Percentiles rank a stretch among this genome's conserved stretches.
These are phyloP conservation scores for Ganaspis sp. DNA, from an alignment of 1,140 invertebrate genomes.

Conservation along the genomic window DNA sequence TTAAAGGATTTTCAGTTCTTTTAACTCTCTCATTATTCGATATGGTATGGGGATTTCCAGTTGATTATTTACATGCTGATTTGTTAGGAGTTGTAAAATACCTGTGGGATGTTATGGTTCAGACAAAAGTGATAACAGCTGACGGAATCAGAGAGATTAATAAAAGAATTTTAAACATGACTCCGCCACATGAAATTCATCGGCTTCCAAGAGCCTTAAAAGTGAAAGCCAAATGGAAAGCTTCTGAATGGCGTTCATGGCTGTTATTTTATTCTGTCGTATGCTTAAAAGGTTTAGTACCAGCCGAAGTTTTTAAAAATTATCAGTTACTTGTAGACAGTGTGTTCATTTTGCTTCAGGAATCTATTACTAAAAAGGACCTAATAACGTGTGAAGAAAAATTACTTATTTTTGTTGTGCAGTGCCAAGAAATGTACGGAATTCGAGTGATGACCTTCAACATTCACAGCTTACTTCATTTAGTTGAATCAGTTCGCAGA, in stretches of 20 bases:
- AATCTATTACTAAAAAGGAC: not conserved
- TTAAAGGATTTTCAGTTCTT: constrained; percentile 41
- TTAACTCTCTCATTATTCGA: constrained; percentile 37
- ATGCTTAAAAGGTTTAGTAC: constrained; percentile 32
- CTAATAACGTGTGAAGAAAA: not conserved
- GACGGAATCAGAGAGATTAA: too few relatives aligned
- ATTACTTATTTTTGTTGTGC: constrained; percentile 31
- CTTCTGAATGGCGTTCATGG: constrained; percentile 39
- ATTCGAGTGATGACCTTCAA: constrained; percentile 41
- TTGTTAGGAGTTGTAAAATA: constrained; percentile 37
- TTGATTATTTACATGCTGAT: constrained; percentile 50
- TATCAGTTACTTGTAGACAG: constrained; percentile 32
- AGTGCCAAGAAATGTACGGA: constrained; percentile 37
- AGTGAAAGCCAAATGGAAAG: constrained; percentile 37
- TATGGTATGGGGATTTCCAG: constrained; percentile 45
- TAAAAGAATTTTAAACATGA: not conserved
- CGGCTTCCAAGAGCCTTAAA: constrained; percentile 9
- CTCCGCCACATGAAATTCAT: constrained; percentile 34
- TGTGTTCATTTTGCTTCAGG: constrained; percentile 34
- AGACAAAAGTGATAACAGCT: too few relatives aligned
- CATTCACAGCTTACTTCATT: constrained; percentile 39
- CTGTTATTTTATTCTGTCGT: constrained; percentile 30
- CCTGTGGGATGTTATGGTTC: too few relatives aligned
- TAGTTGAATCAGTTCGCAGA: constrained; percentile 33
- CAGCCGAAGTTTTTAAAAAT: constrained; percentile 37